Evolutionary conservation across 1,140 invertebrate genomes (phyloP).

Genomic region (Tachypleus tridentatus): DNA sequence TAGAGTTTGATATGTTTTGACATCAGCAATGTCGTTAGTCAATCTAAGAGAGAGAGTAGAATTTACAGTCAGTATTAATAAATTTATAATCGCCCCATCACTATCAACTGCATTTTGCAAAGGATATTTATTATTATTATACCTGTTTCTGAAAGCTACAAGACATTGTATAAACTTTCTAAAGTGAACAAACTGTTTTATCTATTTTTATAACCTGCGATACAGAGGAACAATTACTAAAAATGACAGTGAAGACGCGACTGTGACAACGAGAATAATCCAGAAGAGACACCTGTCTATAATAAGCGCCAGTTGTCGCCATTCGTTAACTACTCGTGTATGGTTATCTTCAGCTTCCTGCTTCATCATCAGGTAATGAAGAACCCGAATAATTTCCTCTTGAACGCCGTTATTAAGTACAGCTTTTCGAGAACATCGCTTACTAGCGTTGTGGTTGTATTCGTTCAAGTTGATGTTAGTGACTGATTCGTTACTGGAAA

Average conservation of each 20-base stretch:
- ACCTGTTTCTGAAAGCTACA: too few species aligned
- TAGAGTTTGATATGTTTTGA: too few species aligned
- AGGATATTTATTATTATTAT: too few species aligned
- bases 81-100: too few species aligned
- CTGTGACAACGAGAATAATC: constrained; percentile 42
- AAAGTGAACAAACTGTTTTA: too few species aligned
- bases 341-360: constrained; percentile 32
- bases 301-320: constrained; percentile 41
- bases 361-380: constrained; percentile 27
- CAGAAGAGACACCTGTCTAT: constrained; percentile 47
- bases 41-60: too few species aligned
- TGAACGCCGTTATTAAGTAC: constrained; percentile 17
- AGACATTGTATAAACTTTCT: too few species aligned
- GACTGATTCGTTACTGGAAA: constrained; percentile 5
- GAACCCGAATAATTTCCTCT: constrained; percentile 28
- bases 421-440: too few species aligned
- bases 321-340: constrained; percentile 38
- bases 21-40: too few species aligned
- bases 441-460: too few species aligned
- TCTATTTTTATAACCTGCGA: constrained; percentile 21
- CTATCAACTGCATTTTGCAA: too few species aligned
- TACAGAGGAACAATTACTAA: constrained; percentile 38
- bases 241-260: constrained; percentile 39
- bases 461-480: constrained; percentile 14
- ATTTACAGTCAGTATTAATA: too few species aligned